These are phyloP conservation scores for Sabellastarte sp. DNA, from an alignment of 2,888 invertebrate genomes.

Conservation along the genomic window DNA sequence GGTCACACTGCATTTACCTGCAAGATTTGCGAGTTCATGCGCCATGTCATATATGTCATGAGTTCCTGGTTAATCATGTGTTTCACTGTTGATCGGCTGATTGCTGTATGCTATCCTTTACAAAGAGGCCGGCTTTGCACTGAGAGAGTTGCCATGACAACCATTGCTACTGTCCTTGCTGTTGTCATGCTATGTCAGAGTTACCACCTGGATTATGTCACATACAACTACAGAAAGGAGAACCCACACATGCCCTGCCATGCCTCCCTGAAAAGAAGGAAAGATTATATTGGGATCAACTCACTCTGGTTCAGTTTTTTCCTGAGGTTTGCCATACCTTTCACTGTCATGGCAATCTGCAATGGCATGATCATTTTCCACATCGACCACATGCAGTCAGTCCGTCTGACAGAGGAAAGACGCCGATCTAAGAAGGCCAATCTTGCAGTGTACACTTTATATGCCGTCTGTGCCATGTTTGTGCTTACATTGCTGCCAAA, in stretches of 20 bases:
- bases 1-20: conserved; percentile 12
- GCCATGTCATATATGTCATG: conserved; percentile 18
- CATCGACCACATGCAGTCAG: conserved; percentile 14
- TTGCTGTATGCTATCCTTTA: conserved; percentile 24
- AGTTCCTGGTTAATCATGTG: conserved; percentile 25
- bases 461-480: conserved; percentile 19
- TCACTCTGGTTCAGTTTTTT: conserved; percentile 17
- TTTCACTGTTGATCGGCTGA: conserved; percentile 23
- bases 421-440: neutral
- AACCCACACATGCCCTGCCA: conserved; percentile 14
- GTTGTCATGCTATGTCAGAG: conserved; percentile 9
- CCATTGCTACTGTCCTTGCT: conserved; percentile 12
- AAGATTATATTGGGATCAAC: conserved; percentile 14
- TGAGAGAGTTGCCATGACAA: conserved; percentile 6
- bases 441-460: conserved; percentile 21
- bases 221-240: neutral
- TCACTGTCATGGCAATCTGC: conserved; percentile 15
- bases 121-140: conserved; percentile 17
- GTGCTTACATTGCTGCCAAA: conserved; percentile 17
- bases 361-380: conserved; percentile 23
- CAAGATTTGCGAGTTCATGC: conserved; percentile 19
- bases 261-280: conserved; percentile 6
- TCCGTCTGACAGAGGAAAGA: neutral
- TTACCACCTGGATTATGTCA: conserved; percentile 10
- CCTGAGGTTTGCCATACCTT: conserved; percentile 18